Evolutionary conservation across 2,888 invertebrate genomes (phyloP), one percentile per base, ranked within the genome.

Genomic region (Argyresthia albistria): DNA sequence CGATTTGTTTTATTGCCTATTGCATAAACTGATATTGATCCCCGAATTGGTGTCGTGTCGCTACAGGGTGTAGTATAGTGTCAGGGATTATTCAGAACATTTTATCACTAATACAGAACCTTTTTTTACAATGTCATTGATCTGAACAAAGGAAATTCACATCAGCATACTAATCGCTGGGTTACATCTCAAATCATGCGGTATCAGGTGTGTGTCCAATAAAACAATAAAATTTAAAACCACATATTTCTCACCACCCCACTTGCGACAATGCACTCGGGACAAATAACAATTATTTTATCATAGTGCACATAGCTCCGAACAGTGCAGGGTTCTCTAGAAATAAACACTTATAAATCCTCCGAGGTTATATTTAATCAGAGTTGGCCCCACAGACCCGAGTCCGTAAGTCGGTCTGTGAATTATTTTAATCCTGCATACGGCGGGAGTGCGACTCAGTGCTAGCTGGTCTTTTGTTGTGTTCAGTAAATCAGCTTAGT

Each of bases 271-370:
- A 25, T 25, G 14, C 45, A 45, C 15, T 7, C 45, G 45, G 14
- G 45, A 45, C 45, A 45, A 45, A 77, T 76, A 78, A 71, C 73
- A 77, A 80, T 77, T 81, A 79, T 77, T n/a, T n/a, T 73, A 76
- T 14, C 25, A 6, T 25, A 2, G 25, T 25, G 25, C 25, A 25
- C 25, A 16, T 36, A 46, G 10, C 8, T n/a, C n/a, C 15, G n/a
- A 25, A n/a, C 35, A 11, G 46, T 10, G 25, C 35, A 35, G 46
- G n/a, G 45, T 15, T 25, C 35, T 49, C 53, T 70, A 68, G 76
- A 74, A 81, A 80, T 82, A 81, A 81, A 77, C 80, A 78, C 82
- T 74, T 82, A 83, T 86, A 86, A 84, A 86, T 86, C 82, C 83
- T 69, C 59, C 61, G 67, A 69, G 71, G 74, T 80, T 76, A 77